Evolutionary conservation across 2,113 vertebrate genomes (phyloP).

Genomic region (Cynocephalus volans): DNA sequence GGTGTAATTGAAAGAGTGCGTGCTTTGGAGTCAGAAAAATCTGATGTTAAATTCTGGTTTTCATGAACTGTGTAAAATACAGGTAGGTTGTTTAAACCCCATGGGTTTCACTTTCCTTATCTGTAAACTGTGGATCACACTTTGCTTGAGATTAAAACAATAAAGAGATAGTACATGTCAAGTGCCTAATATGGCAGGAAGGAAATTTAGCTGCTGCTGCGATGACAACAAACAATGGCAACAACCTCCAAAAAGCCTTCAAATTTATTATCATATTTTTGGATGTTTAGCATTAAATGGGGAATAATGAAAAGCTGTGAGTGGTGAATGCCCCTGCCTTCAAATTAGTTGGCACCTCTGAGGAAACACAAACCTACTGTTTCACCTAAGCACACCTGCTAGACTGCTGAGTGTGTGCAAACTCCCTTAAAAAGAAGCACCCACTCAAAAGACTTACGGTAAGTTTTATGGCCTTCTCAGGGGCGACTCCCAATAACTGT

Average conservation of each 20-base stretch:
- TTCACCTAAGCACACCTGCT: neutral
- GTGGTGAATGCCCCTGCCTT: neutral
- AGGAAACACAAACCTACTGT: neutral
- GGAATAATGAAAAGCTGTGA: neutral
- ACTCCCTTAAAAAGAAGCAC: slow-evolving; percentile 24
- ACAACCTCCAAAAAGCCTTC: neutral
- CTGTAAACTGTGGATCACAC: neutral
- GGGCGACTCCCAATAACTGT: slow-evolving; percentile 97
- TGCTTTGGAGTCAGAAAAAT: neutral
- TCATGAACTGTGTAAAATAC: neutral
- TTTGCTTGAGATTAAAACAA: neutral
- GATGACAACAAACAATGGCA: too few species aligned
- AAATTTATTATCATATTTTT: neutral
- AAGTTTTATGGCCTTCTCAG: slow-evolving; percentile 97
- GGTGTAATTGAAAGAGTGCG: neutral
- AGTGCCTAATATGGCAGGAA: rapidly evolving
- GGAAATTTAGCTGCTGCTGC: neutral
- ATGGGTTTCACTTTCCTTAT: too few species aligned
- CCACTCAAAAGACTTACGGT: slow-evolving; percentile 92
- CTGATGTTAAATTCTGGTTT: neutral
- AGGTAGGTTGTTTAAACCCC: neutral
- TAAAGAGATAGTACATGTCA: neutral
- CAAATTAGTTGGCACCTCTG: neutral
- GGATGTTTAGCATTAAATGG: neutral
- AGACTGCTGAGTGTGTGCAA: slow-evolving; percentile 10